Conservation (phyloP, 2,113 vertebrate species). For the Barnardius zonarius region DNA sequence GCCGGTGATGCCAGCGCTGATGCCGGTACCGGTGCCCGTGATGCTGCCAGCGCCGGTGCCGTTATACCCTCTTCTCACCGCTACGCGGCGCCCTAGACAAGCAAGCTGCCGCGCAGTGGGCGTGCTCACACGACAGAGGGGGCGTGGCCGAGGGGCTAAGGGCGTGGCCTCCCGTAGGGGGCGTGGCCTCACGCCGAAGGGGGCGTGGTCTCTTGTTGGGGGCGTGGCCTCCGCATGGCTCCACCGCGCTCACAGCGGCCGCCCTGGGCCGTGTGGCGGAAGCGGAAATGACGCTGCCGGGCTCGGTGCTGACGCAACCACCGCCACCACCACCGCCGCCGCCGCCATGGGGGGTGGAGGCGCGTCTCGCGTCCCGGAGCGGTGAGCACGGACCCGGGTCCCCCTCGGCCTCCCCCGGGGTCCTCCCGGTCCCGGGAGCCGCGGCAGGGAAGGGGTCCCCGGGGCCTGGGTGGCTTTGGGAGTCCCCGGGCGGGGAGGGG, state of each 20-base stretch:
- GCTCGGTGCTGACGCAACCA: background rate
- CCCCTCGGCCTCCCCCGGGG: too few relatives aligned
- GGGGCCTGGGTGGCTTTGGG: background rate
- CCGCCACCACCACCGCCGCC: too few relatives aligned
- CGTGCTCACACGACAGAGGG: background rate
- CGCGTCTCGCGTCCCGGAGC: background rate
- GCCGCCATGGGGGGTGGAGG: background rate
- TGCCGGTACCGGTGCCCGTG: too few relatives aligned
- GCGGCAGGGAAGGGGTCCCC: too few relatives aligned
- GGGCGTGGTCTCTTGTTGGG: rapidly evolving
- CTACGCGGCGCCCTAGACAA: background rate
- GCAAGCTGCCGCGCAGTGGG: too few relatives aligned
- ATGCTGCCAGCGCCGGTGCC: background rate
- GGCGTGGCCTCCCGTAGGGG: too few relatives aligned
- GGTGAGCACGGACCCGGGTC: background rate
- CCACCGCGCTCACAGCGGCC: too few relatives aligned
- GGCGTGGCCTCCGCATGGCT: too few relatives aligned
- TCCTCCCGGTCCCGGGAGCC: background rate
- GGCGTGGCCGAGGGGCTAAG: background rate
- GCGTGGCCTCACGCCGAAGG: too few relatives aligned
- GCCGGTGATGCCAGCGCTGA: too few relatives aligned
- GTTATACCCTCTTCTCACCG: background rate
- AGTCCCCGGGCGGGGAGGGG: rapidly evolving
- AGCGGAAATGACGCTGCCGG: background rate
- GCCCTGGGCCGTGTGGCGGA: too few relatives aligned